Conservation (phyloP, 1,140 invertebrate species). For the Pachyrhynchus sulphureomaculatus region DNA sequence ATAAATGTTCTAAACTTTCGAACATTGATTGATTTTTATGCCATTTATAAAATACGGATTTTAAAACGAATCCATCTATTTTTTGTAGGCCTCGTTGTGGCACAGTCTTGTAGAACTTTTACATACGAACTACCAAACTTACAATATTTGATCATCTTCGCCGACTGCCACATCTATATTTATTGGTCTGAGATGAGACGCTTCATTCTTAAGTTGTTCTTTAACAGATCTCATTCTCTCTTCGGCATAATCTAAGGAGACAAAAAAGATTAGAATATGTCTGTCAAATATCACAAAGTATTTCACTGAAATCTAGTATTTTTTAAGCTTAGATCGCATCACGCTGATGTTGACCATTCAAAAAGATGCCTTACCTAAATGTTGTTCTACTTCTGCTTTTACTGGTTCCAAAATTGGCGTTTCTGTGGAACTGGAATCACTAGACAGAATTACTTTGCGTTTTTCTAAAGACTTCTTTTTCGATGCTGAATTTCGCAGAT, state of each 20-base stretch:
- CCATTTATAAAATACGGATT: no score
- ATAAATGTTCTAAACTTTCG: no score
- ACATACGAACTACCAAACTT: no score
- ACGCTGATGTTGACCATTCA: no score
- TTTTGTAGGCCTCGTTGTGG: no score
- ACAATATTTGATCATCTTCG: conserved; percentile 16
- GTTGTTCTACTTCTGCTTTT: not conserved
- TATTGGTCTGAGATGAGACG: conserved; percentile 34
- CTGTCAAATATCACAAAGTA: no score
- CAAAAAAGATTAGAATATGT: no score
- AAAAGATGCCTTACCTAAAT: conserved; percentile 5
- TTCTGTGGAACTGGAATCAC: conserved; percentile 45
- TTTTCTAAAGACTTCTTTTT: conserved; percentile 48
- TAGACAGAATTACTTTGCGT: conserved; percentile 36
- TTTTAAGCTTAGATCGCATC: no score
- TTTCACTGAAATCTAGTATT: no score
- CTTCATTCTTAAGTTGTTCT: conserved; percentile 32
- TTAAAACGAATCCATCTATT: no score
- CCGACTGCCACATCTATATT: conserved; percentile 42
- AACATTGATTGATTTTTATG: no score
- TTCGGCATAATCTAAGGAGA: conserved; percentile 42
- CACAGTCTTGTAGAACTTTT: no score
- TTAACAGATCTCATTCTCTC: conserved; percentile 43
- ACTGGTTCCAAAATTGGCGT: not conserved
- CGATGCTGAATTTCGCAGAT: conserved; percentile 51